Conservation (phyloP, 2,888 invertebrate species). For the Caenorhabditis becei region DNA sequence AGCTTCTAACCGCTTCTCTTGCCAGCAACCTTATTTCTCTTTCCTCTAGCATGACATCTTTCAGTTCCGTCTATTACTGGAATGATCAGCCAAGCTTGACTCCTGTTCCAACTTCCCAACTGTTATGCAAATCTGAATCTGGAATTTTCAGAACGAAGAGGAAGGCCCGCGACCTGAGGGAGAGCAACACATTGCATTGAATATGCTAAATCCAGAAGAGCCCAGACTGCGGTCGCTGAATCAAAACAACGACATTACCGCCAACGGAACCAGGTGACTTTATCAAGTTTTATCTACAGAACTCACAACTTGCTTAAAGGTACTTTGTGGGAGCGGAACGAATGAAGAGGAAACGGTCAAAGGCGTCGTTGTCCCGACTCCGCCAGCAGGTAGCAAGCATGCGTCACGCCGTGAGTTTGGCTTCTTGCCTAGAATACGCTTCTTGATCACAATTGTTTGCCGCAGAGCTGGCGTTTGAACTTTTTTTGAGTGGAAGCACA, state of each 20-base stretch:
- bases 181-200: slow-evolving; percentile 71
- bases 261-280: slow-evolving; percentile 67
- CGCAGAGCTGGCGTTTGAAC: slow-evolving; percentile 26
- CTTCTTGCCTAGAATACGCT: slow-evolving; percentile 15
- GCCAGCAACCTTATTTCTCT: slow-evolving; percentile 24
- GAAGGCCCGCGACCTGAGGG: slow-evolving; percentile 51
- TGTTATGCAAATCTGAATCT: not conserved
- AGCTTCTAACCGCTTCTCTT: slow-evolving; percentile 3
- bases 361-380: slow-evolving; percentile 64
- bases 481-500: slow-evolving; percentile 11
- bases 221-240: slow-evolving; percentile 69
- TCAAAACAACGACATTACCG: slow-evolving; percentile 64
- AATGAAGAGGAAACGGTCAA: slow-evolving; percentile 71
- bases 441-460: slow-evolving; percentile 8
- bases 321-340: slow-evolving; percentile 67
- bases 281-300: not conserved
- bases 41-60: slow-evolving; percentile 24
- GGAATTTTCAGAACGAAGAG: slow-evolving; percentile 59
- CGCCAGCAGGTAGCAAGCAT: slow-evolving; percentile 73
- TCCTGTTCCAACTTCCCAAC: not conserved
- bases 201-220: slow-evolving; percentile 71
- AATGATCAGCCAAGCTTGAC: slow-evolving; percentile 28
- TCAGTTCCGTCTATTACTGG: slow-evolving; percentile 2
- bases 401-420: slow-evolving; percentile 70
- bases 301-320: slow-evolving; percentile 31